Evolutionary conservation across 2,113 vertebrate genomes (phyloP).

Genomic region (Phocoena sinus): DNA sequence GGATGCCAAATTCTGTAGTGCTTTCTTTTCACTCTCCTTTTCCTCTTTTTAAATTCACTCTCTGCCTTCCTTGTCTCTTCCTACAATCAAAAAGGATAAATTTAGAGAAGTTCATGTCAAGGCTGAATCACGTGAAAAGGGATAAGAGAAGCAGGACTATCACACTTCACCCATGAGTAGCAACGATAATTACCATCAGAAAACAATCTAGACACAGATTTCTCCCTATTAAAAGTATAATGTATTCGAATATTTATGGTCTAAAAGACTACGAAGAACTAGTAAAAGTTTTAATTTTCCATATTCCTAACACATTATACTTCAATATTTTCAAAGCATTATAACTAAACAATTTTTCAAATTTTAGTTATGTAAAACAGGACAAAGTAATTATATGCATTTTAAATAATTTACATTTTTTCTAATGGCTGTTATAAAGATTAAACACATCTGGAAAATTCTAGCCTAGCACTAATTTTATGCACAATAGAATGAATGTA

Average conservation of each 20-base stretch:
- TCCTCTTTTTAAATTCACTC: no score
- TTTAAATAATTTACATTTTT: conserved; percentile 77
- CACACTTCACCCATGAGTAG: neutral
- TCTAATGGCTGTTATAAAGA: conserved; percentile 65
- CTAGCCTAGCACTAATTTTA: conserved; percentile 68
- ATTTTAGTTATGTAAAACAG: conserved; percentile 67
- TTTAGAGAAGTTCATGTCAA: neutral
- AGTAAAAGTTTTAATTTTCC: conserved; percentile 50
- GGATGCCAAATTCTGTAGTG: neutral
- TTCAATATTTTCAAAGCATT: conserved; percentile 49
- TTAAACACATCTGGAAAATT: conserved; percentile 63
- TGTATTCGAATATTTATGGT: neutral
- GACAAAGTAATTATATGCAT: neutral
- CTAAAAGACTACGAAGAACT: conserved; percentile 65
- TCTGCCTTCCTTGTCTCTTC: neutral
- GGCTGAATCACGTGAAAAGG: neutral
- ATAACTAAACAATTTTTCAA: conserved; percentile 38
- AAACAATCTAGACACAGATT: neutral
- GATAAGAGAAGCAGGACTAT: neutral
- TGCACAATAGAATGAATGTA: conserved; percentile 73
- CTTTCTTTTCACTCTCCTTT: neutral
- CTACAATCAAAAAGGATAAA: neutral
- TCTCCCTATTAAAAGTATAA: neutral
- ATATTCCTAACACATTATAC: conserved; percentile 35
- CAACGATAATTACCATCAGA: neutral